A percentile compares a stretch with the other conserved stretches of the same genome.
These are phyloP conservation scores for Ophonus ardosiacus DNA, from an alignment of 2,888 invertebrate genomes.

Conservation along the genomic window DNA sequence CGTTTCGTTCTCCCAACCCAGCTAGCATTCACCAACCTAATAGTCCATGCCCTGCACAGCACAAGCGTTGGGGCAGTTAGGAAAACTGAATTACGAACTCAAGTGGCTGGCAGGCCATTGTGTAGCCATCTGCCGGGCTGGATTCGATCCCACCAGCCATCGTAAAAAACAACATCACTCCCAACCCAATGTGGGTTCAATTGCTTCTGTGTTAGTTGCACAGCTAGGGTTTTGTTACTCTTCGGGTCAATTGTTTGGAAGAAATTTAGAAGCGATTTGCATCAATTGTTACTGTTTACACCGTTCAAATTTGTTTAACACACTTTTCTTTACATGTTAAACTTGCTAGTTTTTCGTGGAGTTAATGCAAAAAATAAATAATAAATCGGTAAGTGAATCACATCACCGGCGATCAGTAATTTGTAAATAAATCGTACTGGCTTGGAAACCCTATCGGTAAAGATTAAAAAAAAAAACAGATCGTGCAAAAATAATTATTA, in stretches of 20 bases:
- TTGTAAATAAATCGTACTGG: too few relatives aligned
- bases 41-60: neutral
- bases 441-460: too few relatives aligned
- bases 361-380: too few relatives aligned
- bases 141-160: constrained; percentile 54
- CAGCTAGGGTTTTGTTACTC: neutral
- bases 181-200: constrained; percentile 8
- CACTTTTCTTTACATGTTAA: too few relatives aligned
- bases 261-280: neutral
- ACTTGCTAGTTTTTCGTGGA: too few relatives aligned
- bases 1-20: neutral
- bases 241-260: constrained; percentile 6
- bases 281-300: neutral
- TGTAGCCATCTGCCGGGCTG: constrained; percentile 53
- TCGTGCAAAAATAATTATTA: neutral
- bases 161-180: constrained; percentile 54
- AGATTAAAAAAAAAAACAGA: too few relatives aligned
- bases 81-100: constrained; percentile 58
- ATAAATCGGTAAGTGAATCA: too few relatives aligned
- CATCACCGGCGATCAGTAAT: too few relatives aligned
- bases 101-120: constrained; percentile 58
- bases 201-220: constrained; percentile 6
- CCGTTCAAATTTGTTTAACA: neutral
- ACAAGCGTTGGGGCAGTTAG: constrained; percentile 36
- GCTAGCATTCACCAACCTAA: neutral